Conservation (phyloP, 2,797 vertebrate genomes). For the Salarias fasciatus region DNA sequence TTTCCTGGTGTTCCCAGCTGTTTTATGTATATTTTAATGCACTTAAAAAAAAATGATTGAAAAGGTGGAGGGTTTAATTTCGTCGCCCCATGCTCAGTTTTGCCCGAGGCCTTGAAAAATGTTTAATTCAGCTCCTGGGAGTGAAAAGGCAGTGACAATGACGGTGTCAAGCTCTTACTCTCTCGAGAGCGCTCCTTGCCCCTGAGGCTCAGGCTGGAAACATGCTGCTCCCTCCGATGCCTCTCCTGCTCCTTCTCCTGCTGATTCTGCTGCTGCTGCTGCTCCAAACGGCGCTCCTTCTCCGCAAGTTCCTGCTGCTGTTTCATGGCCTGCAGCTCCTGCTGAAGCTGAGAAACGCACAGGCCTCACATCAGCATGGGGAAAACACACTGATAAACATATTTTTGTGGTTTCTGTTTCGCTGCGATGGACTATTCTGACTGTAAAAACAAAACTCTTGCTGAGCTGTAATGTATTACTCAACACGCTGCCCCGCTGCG, state of each 20-base stretch:
- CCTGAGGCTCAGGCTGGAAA: slow-evolving; percentile 88
- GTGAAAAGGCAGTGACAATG: slow-evolving; percentile 22
- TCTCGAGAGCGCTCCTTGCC: slow-evolving; percentile 95
- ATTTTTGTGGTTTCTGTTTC: slow-evolving; percentile 37
- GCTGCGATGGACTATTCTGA: slow-evolving; percentile 32
- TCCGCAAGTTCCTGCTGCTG: slow-evolving; percentile 97
- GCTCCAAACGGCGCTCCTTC: slow-evolving; percentile 95
- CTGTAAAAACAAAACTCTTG: slow-evolving; percentile 31
- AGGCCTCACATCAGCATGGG: slow-evolving; percentile 44
- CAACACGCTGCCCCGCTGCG: slow-evolving; percentile 37
- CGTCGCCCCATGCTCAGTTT: slow-evolving; percentile 19
- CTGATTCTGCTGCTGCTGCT: slow-evolving; percentile 92
- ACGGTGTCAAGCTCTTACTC: slow-evolving; percentile 86
- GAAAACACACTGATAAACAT: slow-evolving; percentile 28
- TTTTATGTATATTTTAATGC: slow-evolving; percentile 27
- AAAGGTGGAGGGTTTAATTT: slow-evolving; percentile 22
- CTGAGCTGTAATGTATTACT: slow-evolving; percentile 52
- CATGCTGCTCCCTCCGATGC: slow-evolving; percentile 92
- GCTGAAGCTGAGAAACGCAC: slow-evolving; percentile 90
- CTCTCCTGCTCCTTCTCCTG: slow-evolving; percentile 97
- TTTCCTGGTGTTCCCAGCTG: slow-evolving; percentile 12
- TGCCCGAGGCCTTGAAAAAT: slow-evolving; percentile 12
- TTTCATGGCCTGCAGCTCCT: slow-evolving; percentile 98
- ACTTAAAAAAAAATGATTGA: slow-evolving; percentile 30
- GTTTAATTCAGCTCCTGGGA: slow-evolving; percentile 27